Base-by-base conservation (phyloP, 2,113 vertebrate genomes). In the Orcinus orca region DNA sequence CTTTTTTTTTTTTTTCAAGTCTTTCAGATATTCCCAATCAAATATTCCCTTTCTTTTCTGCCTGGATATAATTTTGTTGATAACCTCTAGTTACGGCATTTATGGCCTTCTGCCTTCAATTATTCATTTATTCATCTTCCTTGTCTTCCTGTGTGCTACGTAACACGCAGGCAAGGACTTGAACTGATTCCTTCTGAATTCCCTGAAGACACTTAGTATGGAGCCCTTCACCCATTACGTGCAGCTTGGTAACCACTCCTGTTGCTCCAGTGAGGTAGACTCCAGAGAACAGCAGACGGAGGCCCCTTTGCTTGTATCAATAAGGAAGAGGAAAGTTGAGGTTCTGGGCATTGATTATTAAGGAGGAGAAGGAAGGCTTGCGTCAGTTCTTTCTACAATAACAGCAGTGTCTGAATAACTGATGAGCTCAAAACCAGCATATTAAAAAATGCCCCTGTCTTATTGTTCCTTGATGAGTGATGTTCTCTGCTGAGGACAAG, bases 351-450 rank as follows among this genome's bases (percentile, higher is more conserved):
- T 81, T 9, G 3, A 55, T 85, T 92, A 41, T 88, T 36, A 71
- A 88, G 13, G 17, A 17, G 8, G 2, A 4, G 1, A 29, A 7
- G 26, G 36, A 63, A 60, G 2, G 26, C 6, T 21, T 12, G 0
- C 36, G 15, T 88, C 63, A 29, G 41, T 67, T 62, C 50, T 88
- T 76, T 94, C 68, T 93, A 88, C 38, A 90, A 63, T 73, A 81
- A 44, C 41, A 2, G 3, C n/a, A 95, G 60, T 95, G 85, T 71
- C n/a, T 60, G 26, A 82, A n/a, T 86, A 91, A 86, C 68, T 95
- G 83, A 80, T 92, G 87, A 93, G 25, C 62, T 73, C 38, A 58
- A 44, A 92, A 63, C 11, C 23, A n/a, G 86, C n/a, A 21, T 77
- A 4, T 58, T 50, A 70, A 88, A 79, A 81, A 94, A 84, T 55